Conservation (phyloP, 2,797 vertebrate genomes). For the Centropyge bicolor region DNA sequence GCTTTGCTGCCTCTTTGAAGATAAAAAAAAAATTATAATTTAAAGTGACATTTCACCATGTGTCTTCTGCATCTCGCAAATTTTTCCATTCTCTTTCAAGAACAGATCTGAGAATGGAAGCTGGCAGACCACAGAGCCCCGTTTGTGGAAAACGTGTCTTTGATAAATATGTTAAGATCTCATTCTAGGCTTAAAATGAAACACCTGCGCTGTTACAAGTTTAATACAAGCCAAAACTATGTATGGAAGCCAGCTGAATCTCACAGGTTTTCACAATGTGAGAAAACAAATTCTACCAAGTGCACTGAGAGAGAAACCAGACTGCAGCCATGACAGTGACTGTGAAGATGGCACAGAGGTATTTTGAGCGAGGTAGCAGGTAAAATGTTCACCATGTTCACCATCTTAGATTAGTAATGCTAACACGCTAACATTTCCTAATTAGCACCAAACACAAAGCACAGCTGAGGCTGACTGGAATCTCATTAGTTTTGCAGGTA, state of each 20-base stretch:
- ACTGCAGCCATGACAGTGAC: neutral
- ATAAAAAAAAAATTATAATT: neutral
- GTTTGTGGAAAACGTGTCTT: neutral
- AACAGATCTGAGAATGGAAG: neutral
- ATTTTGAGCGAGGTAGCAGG: too few species aligned
- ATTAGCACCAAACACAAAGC: neutral
- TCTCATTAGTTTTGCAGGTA: neutral
- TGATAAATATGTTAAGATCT: neutral
- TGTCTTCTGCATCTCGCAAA: neutral
- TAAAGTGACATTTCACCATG: neutral
- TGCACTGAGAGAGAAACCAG: neutral
- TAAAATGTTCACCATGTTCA: neutral
- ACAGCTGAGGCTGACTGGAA: neutral
- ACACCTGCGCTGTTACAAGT: constrained; percentile 10
- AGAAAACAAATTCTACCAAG: too few species aligned
- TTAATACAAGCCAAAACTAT: neutral
- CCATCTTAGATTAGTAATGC: neutral
- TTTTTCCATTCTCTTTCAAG: neutral
- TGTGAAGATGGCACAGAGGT: neutral
- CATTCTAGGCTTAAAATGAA: constrained; percentile 8
- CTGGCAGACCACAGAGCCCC: neutral
- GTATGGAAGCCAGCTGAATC: neutral
- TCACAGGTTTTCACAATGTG: neutral
- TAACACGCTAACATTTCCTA: neutral
- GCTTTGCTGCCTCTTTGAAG: neutral